Evolutionary conservation across 2,888 invertebrate genomes (phyloP), one percentile per base, ranked within the genome.

Genomic region (Lomographa bimaculata): DNA sequence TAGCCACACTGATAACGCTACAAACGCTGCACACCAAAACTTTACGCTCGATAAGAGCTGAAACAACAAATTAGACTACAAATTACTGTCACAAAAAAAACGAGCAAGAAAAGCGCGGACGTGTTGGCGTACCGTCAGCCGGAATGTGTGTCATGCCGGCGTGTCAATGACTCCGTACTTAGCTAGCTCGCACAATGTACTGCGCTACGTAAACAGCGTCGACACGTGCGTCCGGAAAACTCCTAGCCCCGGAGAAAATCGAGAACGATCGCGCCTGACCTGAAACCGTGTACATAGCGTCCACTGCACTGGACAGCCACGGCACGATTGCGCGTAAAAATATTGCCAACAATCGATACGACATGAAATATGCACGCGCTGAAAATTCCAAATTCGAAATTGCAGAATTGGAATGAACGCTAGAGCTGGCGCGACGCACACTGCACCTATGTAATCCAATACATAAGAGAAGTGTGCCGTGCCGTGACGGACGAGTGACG

Each of bases 61-160:
- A 60, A 64, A 65, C 61, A 59, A 71, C 65, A 60, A 68, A 69
- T 72, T 70, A 64, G 67, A 60, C 58, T 58, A 59, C 62, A n/a
- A 49, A 51, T 49, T 39, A 46, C 40, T 46, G 41, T 41, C 44
- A 60, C 57, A 40, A 49, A 46, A 57, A 54, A 61, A 60, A 68
- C 65, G 70, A 69, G 72, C 74, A 71, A 68, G 74, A 77, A 67
- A 67, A 41, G 64, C 64, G 64, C 71, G 67, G 71, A 74, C 78
- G 76, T 76, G 72, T 65, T 69, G 62, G 59, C 71, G 72, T 69
- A 67, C 79, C 72, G 79, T 79, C 82, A 77, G 69, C 66, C 70
- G 62, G 85, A 86, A 89, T 89, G 86, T 89, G 72, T 90, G 89
- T 89, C 90, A 90, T 71, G 79, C 70, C 72, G 74, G 69, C 75